These are phyloP conservation scores for Sinocyclocheilus rhinocerous DNA, from an alignment of 2,113 vertebrate species.

Conservation along the genomic window DNA sequence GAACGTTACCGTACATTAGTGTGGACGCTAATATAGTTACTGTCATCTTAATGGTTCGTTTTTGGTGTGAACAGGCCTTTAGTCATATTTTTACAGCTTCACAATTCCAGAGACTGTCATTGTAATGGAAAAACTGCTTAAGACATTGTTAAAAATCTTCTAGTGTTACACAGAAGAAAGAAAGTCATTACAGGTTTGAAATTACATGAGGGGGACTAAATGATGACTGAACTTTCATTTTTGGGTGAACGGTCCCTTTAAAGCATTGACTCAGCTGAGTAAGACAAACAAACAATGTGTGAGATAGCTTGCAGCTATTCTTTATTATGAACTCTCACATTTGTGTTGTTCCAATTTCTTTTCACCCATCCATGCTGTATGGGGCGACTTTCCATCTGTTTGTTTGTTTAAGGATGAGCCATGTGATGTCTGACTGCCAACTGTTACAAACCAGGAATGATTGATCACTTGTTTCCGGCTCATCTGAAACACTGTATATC, in stretches of 20 bases:
- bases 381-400: not conserved
- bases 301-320: slow-evolving; percentile 14
- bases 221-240: not conserved
- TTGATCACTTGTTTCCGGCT: not conserved
- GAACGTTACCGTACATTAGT: not conserved
- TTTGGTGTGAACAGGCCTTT: not conserved
- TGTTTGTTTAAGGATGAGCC: slow-evolving; percentile 14
- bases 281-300: not conserved
- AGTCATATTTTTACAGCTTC: not conserved
- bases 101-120: not conserved
- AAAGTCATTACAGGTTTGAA: not conserved
- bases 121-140: not conserved
- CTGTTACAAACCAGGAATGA: slow-evolving; percentile 19
- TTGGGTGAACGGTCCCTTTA: not conserved
- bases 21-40: not conserved
- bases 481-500: not conserved
- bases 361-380: not conserved
- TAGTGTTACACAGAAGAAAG: not conserved
- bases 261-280: not conserved
- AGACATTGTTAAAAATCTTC: not conserved
- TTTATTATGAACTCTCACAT: not conserved
- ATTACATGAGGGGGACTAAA: not conserved
- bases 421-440: not conserved
- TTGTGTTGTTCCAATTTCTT: slow-evolving; percentile 1
- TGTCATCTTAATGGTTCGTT: not conserved